Conservation (phyloP, 2,888 invertebrate species). For the Pharmacophagus antenor region DNA sequence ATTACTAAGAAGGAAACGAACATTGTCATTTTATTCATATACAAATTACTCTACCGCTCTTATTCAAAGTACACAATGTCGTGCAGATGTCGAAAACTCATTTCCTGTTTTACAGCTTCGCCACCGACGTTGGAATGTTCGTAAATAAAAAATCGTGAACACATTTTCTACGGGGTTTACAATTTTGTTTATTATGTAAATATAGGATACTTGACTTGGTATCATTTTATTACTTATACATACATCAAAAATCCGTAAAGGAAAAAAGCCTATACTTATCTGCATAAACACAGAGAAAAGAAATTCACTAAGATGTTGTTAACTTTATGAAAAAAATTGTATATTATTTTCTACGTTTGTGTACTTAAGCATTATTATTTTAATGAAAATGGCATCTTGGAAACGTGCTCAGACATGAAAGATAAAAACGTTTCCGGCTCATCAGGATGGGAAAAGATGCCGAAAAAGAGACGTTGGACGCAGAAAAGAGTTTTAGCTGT, state of each 20-base stretch:
- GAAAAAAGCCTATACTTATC: background rate
- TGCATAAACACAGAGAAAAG: no score
- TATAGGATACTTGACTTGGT: background rate
- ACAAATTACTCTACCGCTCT: constrained; percentile 1
- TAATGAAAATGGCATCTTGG: no score
- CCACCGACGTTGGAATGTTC: constrained; percentile 2
- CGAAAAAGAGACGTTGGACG: no score
- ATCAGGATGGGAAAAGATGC: no score
- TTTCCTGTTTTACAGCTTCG: background rate
- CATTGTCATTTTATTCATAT: constrained; percentile 2
- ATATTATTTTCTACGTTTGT: no score
- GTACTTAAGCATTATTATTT: no score
- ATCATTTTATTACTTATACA: background rate
- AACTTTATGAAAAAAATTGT: no score
- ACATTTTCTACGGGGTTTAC: background rate
- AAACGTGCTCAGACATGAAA: no score
- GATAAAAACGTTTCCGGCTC: no score
- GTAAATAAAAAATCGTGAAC: constrained; percentile 5
- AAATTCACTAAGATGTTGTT: no score
- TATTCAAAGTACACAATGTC: constrained; percentile 2
- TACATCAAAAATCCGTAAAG: background rate
- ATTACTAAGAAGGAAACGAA: background rate
- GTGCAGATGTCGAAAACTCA: constrained; percentile 1
- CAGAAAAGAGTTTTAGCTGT: no score
- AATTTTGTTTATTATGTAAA: constrained; percentile 2